Evolutionary conservation across 2,888 invertebrate species (phyloP), one percentile per base, ranked within the genome.

Genomic region (Dicranocentrus wangi): DNA sequence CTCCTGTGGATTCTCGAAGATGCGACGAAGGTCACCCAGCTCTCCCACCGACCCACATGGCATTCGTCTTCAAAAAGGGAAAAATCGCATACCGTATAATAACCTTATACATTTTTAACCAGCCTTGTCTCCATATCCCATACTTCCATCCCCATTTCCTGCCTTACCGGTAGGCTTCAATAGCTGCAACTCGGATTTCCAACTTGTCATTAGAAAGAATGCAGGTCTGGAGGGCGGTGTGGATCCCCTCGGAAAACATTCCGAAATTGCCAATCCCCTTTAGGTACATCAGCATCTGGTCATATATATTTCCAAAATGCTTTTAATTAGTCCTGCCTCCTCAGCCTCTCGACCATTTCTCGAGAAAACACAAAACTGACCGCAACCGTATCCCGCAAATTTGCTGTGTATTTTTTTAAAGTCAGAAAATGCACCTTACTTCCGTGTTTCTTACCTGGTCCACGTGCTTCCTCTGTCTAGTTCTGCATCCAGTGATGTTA

Each of bases 221-320:
- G 55, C 95, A 91, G 63, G 89, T 89, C 87, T 92, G 90, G 7
- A 96, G 88, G 3, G 91, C 89, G 53, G 91, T 89, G 0, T 91
- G 89, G 76, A 94, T 92, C 5, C 91, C 89, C 7, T 91, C 90
- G 0, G 93, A 92, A 83, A 93, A 91, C 0, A 93, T 90, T 0
- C 97, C 98, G 85, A 95, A 93, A 88, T 97, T 98, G 17, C 96
- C 96, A 2, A 97, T 89, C 0, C 96, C 94, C 90, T 97, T 96
- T 23, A 97, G 90, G 10, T 94, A 92, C 85, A 95, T 91, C 82
- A 95, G 89, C 61, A 93, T 90, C 93, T 91, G 10, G 32, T 7
- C 85, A 53, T 13, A 19, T 28, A 69, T 19, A 53, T 7, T n/a
- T 51, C 7, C 1, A 27, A 7, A 65, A 32, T 21, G 23, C 53